phyloP scores from a whole-genome alignment of 2,888 invertebrate genomes.

The Stenchaetothrips biformis region DNA sequence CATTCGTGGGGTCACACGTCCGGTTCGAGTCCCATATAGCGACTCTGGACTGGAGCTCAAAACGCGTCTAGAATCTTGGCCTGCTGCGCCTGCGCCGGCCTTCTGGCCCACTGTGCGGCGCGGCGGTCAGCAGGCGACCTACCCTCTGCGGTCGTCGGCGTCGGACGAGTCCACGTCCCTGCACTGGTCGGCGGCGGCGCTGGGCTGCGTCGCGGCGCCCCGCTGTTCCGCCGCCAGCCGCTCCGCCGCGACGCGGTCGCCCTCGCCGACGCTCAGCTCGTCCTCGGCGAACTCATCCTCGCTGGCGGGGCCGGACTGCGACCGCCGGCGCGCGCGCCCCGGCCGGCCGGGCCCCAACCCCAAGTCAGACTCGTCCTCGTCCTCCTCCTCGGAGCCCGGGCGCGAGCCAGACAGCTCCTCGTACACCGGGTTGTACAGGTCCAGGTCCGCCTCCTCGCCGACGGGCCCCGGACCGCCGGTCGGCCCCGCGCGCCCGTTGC shows the following conservation, averaged over 20 bases:
- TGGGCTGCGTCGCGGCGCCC: slow-evolving; percentile 32
- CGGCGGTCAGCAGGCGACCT: neutral
- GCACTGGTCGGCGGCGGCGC: slow-evolving; percentile 40
- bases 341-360: slow-evolving; percentile 22
- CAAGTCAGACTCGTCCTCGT: slow-evolving; percentile 47
- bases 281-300: slow-evolving; percentile 85
- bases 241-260: slow-evolving; percentile 29
- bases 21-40: too few relatives aligned
- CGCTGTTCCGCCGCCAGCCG: too few relatives aligned
- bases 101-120: too few relatives aligned
- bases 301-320: slow-evolving; percentile 56
- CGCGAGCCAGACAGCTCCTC: slow-evolving; percentile 64
- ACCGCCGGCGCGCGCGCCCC: slow-evolving; percentile 32
- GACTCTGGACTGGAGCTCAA: too few relatives aligned
- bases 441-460: slow-evolving; percentile 44
- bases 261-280: slow-evolving; percentile 56
- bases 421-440: slow-evolving; percentile 72
- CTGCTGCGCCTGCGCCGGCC: too few relatives aligned
- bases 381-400: slow-evolving; percentile 57
- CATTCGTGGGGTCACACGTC: too few relatives aligned
- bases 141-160: slow-evolving; percentile 37
- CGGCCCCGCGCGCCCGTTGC: neutral
- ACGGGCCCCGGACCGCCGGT: neutral
- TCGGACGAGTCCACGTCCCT: slow-evolving; percentile 41
- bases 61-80: too few relatives aligned